phyloP scores from a whole-genome alignment of 2,113 vertebrate species.

The Chloroceryle aenea region DNA sequence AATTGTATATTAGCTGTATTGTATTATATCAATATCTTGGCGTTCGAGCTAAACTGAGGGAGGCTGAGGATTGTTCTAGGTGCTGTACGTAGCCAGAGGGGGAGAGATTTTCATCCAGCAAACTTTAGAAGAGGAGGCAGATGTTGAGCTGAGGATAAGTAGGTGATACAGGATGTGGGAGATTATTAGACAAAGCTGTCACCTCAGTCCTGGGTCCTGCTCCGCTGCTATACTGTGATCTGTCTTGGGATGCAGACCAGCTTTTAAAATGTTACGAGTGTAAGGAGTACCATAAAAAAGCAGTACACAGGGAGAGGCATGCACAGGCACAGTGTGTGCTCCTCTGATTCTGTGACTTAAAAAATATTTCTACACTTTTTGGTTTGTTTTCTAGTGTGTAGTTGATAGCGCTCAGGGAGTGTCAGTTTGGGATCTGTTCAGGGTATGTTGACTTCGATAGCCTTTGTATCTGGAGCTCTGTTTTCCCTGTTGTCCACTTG shows the following conservation, averaged over 20 bases:
- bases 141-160: not conserved
- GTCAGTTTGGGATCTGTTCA: not conserved
- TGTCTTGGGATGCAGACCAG: accelerated
- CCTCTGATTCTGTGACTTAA: not conserved
- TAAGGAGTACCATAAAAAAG: not conserved
- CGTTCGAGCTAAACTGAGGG: not conserved
- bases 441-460: not conserved
- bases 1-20: not conserved
- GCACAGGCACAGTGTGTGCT: not conserved
- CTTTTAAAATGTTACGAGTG: not conserved
- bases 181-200: not conserved
- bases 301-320: accelerated
- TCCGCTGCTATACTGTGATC: accelerated
- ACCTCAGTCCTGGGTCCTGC: not conserved
- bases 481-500: conserved; percentile 3
- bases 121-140: not conserved
- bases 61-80: not conserved
- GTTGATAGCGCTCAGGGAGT: not conserved
- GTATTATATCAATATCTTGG: not conserved
- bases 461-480: not conserved
- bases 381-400: not conserved
- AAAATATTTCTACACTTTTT: not conserved
- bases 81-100: not conserved
- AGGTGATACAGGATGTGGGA: not conserved
- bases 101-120: not conserved